Evolutionary conservation across 2,888 invertebrate species (phyloP).

Genomic region (Meliscaeva auricollis): DNA sequence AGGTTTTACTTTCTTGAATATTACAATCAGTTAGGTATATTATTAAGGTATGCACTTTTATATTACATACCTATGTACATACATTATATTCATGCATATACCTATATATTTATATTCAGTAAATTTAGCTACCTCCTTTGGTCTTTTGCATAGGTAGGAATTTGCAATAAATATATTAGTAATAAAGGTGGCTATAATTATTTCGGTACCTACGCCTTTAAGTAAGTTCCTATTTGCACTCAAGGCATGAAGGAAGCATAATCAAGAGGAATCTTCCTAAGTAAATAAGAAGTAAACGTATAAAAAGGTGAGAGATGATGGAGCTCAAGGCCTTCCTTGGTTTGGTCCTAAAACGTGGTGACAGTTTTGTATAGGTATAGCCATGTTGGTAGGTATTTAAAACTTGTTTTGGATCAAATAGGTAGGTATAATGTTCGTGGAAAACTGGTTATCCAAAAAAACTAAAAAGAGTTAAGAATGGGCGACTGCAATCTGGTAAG

Average conservation of each 20-base stretch:
- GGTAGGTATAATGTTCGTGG: background rate
- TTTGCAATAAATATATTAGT: no score
- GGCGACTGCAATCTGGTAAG: slow-evolving; percentile 54
- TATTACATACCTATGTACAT: background rate
- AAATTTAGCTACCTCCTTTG: no score
- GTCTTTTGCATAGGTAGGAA: no score
- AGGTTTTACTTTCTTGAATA: slow-evolving; percentile 14
- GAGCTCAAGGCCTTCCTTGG: slow-evolving; percentile 47
- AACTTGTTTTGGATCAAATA: slow-evolving; percentile 65
- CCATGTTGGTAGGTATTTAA: slow-evolving; percentile 10
- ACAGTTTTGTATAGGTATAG: slow-evolving; percentile 33
- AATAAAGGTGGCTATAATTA: no score
- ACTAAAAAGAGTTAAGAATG: slow-evolving; percentile 37
- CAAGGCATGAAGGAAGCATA: no score
- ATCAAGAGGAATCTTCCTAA: no score
- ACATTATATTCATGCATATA: no score
- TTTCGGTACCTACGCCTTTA: no score
- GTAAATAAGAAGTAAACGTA: slow-evolving; percentile 5
- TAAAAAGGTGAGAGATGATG: slow-evolving; percentile 53
- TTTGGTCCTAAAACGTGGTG: slow-evolving; percentile 22
- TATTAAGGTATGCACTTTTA: no score
- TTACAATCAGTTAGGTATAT: background rate
- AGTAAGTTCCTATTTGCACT: no score
- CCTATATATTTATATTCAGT: no score
- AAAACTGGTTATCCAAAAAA: slow-evolving; percentile 66